These are phyloP conservation scores for Camptogramma bilineatum DNA, from an alignment of 2,888 invertebrate genomes.

Conservation along the genomic window DNA sequence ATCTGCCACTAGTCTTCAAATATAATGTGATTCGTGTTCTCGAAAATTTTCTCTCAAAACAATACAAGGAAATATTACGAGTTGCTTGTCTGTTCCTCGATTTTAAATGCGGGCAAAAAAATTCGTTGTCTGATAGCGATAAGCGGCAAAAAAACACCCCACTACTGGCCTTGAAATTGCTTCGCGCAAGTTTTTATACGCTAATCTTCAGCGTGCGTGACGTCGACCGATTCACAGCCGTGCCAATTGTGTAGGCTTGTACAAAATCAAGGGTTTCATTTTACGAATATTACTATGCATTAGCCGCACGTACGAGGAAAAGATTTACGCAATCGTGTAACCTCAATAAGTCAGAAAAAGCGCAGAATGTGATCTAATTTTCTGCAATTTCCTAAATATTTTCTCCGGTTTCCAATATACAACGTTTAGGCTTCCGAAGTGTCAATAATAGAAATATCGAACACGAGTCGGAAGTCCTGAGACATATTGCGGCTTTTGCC, in stretches of 20 bases:
- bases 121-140: conserved; percentile 50
- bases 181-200: conserved; percentile 51
- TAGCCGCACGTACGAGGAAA: conserved; percentile 31
- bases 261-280: conserved; percentile 36
- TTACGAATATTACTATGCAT: conserved; percentile 30
- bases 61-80: conserved; percentile 16
- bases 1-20: conserved; percentile 45
- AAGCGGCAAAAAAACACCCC: conserved; percentile 50
- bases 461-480: conserved; percentile 72
- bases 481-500: conserved; percentile 77
- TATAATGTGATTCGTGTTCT: conserved; percentile 43
- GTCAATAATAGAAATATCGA: conserved; percentile 76
- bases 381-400: conserved; percentile 38
- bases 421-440: conserved; percentile 52
- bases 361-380: conserved; percentile 27
- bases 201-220: conserved; percentile 49
- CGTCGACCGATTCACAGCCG: conserved; percentile 41
- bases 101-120: conserved; percentile 52
- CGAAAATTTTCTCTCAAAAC: conserved; percentile 36
- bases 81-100: conserved; percentile 37
- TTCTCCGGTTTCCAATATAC: conserved; percentile 47
- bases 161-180: conserved; percentile 55
- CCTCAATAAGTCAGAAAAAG: conserved; percentile 33
- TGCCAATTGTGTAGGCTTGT: conserved; percentile 19
- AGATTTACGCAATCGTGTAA: conserved; percentile 19